Evolutionary conservation across 2,113 vertebrate species (phyloP), one percentile per base, ranked within the genome.

Genomic region (Cercocebus atys): DNA sequence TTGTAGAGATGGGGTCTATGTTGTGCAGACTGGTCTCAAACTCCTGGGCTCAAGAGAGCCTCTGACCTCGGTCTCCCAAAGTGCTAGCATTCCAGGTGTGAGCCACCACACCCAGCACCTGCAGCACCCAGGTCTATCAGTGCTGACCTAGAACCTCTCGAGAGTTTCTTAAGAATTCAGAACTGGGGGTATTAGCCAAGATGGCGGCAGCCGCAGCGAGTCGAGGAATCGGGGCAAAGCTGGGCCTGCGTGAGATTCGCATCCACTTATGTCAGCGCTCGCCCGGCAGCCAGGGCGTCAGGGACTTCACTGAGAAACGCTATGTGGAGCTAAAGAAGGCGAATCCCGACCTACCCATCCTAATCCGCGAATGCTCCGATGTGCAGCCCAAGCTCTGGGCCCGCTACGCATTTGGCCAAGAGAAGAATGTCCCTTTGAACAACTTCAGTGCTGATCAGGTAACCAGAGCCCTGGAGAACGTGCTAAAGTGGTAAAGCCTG

Each of bases 201-300:
- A 99, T 98, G 98, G 99, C 99, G 17, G 97, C 98, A 0, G 98
- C 85, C 0, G 98, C 99, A 2, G 98, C 98, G 9, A 97, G 84
- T 14, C 59, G 99, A 1, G 99, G 98, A 13, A 93, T 98, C 2
- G 86, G 93, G 68, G 59, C 99, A 91, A 98, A 98, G 0, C 97
- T 94, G 88, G 98, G 97, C 45, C 97, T 99, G 47, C 98, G 99
- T 18, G 99, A 99, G 97, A 95, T 99, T 18, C 99, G 99, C 7
- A 95, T 99, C n/a, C 99, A 99, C 79, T 98, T 99, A 38, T 99
- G 99, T 86, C 99, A 99, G 98, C 99, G 95, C 50, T 99, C 99
- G 2, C 93, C 98, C 0, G 97, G 98, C 59, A 99, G 99, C 95
- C 98, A 99, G 76, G 99, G 99, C 0, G 99, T 98, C 82, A 99